These are phyloP conservation scores for Pelusios castaneus DNA, from an alignment of 2,113 vertebrate species.

Conservation along the genomic window DNA sequence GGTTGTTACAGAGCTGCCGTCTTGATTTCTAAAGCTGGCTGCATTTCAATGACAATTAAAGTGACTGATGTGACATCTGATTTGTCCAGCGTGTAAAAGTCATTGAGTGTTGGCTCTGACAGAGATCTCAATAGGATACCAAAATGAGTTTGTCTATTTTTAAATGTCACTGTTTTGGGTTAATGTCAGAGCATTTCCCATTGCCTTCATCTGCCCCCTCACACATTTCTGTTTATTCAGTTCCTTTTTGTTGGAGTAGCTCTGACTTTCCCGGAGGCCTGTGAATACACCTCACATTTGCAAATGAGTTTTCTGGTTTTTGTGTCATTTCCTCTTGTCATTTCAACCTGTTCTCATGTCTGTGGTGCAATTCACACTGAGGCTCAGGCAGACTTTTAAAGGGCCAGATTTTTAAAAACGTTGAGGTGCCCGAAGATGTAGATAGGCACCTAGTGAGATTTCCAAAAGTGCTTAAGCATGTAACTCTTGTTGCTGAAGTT, in stretches of 20 bases:
- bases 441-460: background rate
- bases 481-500: background rate
- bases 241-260: background rate
- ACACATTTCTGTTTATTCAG: background rate
- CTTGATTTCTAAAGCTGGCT: background rate
- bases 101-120: accelerated
- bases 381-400: background rate
- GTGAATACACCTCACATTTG: background rate
- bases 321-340: background rate
- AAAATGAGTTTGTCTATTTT: accelerated
- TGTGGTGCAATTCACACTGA: background rate
- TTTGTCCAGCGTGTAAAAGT: background rate
- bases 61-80: accelerated
- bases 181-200: accelerated
- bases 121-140: background rate
- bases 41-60: background rate
- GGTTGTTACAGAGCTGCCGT: background rate
- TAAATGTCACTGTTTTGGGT: background rate
- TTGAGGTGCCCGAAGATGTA: too few relatives aligned
- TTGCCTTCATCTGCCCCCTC: background rate
- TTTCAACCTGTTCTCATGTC: background rate
- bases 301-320: background rate
- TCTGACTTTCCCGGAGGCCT: background rate
- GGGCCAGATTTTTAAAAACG: background rate
- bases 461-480: background rate